phyloP scores from a whole-genome alignment of 2,797 vertebrate genomes.

The Falco biarmicus region DNA sequence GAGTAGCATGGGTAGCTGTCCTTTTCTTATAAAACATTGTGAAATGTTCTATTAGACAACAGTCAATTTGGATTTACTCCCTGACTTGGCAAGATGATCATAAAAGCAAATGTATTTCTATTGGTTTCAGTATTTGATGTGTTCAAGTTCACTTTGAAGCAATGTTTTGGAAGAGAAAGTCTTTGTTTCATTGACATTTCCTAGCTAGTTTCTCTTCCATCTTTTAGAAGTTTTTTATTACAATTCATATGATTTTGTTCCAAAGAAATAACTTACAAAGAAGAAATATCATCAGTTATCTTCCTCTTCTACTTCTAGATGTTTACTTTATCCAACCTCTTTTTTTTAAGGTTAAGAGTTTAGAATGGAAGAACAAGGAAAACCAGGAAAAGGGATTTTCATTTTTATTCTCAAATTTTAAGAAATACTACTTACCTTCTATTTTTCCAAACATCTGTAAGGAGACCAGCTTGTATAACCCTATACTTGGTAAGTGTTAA shows the following conservation, averaged over 20 bases:
- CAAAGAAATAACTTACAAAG: neutral
- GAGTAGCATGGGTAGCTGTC: neutral
- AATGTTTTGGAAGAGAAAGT: neutral
- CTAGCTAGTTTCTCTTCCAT: neutral
- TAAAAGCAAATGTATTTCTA: neutral
- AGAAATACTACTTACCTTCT: slow-evolving; percentile 97
- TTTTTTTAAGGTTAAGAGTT: slow-evolving; percentile 90
- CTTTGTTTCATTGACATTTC: neutral
- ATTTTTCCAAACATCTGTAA: slow-evolving; percentile 98
- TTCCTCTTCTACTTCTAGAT: neutral
- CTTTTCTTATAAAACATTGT: neutral
- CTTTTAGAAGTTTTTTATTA: neutral
- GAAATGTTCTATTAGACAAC: neutral
- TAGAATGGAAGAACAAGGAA: slow-evolving; percentile 98
- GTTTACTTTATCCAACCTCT: neutral
- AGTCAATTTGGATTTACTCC: neutral
- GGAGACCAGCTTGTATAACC: slow-evolving; percentile 95
- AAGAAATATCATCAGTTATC: neutral
- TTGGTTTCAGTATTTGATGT: neutral
- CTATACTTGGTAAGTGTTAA: slow-evolving; percentile 89
- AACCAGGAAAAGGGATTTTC: slow-evolving; percentile 98
- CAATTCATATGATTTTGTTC: neutral
- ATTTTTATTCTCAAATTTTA: slow-evolving; percentile 97
- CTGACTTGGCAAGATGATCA: neutral
- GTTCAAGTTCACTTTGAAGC: neutral